phyloP scores from a whole-genome alignment of 2,113 vertebrate species.

The Bungarus multicinctus region DNA sequence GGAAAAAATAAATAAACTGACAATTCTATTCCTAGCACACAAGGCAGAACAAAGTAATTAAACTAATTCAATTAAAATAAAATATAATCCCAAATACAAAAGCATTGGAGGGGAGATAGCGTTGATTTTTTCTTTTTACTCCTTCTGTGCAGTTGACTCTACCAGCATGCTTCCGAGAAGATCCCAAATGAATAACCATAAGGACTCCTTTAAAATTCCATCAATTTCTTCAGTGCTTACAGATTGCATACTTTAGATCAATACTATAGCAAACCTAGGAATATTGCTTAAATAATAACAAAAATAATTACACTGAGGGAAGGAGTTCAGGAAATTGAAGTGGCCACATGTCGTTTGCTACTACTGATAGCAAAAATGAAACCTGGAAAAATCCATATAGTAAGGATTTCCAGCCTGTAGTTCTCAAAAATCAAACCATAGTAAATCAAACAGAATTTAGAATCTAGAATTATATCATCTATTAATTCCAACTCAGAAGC shows the following conservation, averaged over 20 bases:
- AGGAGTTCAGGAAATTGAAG: background rate
- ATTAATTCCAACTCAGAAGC: background rate
- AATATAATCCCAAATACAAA: background rate
- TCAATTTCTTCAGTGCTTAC: background rate
- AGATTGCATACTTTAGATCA: background rate
- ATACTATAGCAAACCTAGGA: background rate
- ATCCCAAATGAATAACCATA: background rate
- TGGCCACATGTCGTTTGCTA: background rate
- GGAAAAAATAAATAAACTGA: background rate
- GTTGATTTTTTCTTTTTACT: background rate
- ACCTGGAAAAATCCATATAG: background rate
- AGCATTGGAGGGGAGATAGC: background rate
- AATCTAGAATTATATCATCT: background rate
- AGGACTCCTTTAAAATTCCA: background rate
- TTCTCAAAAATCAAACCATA: background rate
- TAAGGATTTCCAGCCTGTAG: background rate
- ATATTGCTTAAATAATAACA: background rate
- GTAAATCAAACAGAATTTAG: background rate
- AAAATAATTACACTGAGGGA: background rate
- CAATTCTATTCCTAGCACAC: background rate
- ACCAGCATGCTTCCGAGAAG: background rate
- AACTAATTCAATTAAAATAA: background rate
- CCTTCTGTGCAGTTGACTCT: background rate
- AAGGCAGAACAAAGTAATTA: background rate
- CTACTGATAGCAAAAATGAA: background rate